Evolutionary conservation across 1,140 invertebrate species (phyloP).

Genomic region (Solenopsis fugax): DNA sequence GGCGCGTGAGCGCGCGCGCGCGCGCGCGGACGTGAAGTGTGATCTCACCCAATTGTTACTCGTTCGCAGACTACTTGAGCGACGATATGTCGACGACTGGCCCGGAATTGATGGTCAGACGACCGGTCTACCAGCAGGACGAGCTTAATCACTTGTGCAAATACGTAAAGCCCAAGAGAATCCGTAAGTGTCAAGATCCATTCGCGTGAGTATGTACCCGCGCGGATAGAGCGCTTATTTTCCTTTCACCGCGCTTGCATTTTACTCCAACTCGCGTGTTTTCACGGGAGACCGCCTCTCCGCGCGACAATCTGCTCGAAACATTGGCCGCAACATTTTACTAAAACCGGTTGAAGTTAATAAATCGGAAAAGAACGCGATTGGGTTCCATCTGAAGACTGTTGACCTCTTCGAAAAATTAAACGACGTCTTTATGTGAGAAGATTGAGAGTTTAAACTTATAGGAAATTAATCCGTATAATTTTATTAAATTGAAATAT

Average conservation of each 20-base stretch:
- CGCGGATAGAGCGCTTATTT: conserved; percentile 19
- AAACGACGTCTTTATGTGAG: background rate
- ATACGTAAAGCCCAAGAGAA: conserved; percentile 77
- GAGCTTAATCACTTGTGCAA: conserved; percentile 85
- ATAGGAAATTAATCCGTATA: background rate
- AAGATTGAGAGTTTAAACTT: background rate
- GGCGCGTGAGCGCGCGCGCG: too few species aligned
- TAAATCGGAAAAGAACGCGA: conserved; percentile 3
- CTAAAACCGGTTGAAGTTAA: conserved; percentile 28
- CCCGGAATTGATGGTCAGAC: conserved; percentile 86
- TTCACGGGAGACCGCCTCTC: background rate
- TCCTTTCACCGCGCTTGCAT: conserved; percentile 11
- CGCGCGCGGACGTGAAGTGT: background rate
- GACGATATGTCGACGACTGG: conserved; percentile 85
- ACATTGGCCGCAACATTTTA: conserved; percentile 12
- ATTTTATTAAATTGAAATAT: background rate
- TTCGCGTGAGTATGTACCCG: background rate
- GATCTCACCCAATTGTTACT: conserved; percentile 22
- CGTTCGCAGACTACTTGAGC: conserved; percentile 65
- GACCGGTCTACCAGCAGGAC: conserved; percentile 87
- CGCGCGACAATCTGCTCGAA: conserved; percentile 6
- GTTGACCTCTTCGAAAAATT: background rate
- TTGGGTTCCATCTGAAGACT: background rate
- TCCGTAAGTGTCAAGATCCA: conserved; percentile 75
- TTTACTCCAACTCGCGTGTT: conserved; percentile 30